A percentile compares a stretch with the other conserved stretches of the same genome.
Conservation (phyloP, 2,113 vertebrate species). For the Sceloporus tristichus region DNA sequence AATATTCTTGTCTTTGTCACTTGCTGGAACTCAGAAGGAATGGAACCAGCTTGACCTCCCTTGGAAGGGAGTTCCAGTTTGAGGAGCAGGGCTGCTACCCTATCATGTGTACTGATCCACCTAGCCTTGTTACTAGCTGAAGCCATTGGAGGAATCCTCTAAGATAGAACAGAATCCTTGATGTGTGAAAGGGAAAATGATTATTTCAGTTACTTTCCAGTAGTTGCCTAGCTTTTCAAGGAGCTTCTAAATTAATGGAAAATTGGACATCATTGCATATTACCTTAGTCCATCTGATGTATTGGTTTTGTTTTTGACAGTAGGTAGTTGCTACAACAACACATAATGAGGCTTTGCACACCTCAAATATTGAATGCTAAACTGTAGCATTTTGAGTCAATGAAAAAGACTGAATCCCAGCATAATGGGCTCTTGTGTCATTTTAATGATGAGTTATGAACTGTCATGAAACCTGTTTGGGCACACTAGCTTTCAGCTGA, state of each 20-base stretch:
- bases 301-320: slow-evolving; percentile 65
- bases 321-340: slow-evolving; percentile 53
- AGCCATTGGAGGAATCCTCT: slow-evolving; percentile 13
- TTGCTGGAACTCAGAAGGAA: too few relatives aligned
- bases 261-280: slow-evolving; percentile 60
- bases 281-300: slow-evolving; percentile 64
- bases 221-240: slow-evolving; percentile 43
- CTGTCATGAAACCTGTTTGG: slow-evolving; percentile 54
- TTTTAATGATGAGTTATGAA: slow-evolving; percentile 63
- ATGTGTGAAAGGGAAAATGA: slow-evolving; percentile 63
- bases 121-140: not conserved
- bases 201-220: slow-evolving; percentile 49
- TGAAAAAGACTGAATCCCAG: slow-evolving; percentile 35
- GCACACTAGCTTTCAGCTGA: slow-evolving; percentile 55
- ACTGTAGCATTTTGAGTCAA: slow-evolving; percentile 51
- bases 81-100: too few relatives aligned
- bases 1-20: too few relatives aligned
- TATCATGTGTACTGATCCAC: too few relatives aligned
- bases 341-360: slow-evolving; percentile 43
- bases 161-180: slow-evolving; percentile 51
- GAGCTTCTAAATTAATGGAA: slow-evolving; percentile 63
- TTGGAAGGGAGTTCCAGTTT: too few relatives aligned
- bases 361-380: slow-evolving; percentile 42
- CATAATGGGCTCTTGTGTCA: slow-evolving; percentile 19
- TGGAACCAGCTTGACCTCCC: too few relatives aligned